These are phyloP conservation scores for Hybognathus amarus DNA, from an alignment of 2,797 vertebrate species.

Conservation along the genomic window DNA sequence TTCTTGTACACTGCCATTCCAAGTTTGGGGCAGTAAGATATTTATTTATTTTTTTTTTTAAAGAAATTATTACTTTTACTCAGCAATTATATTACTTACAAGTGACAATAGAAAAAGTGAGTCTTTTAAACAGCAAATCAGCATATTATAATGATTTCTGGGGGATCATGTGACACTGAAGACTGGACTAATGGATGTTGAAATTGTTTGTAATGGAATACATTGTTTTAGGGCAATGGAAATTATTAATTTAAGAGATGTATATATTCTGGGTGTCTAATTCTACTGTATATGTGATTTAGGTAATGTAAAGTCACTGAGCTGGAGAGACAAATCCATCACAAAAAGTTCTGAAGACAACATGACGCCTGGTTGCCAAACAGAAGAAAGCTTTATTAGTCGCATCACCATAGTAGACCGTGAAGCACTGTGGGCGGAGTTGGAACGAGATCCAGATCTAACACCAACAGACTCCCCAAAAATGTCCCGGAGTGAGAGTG, in stretches of 20 bases:
- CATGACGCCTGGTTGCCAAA: constrained; percentile 62
- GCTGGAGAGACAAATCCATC: constrained; percentile 75
- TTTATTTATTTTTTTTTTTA: too few species aligned
- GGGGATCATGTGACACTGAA: neutral
- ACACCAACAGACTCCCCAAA: constrained; percentile 49
- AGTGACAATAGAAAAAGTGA: neutral
- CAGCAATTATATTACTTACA: neutral
- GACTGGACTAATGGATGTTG: too few species aligned
- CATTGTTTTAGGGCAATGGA: neutral
- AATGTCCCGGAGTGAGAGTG: constrained; percentile 67
- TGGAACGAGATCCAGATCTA: constrained; percentile 83
- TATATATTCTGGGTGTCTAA: neutral
- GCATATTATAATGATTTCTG: neutral
- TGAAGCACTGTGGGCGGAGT: constrained; percentile 90
- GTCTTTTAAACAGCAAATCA: neutral
- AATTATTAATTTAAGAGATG: neutral
- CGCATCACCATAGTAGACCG: constrained; percentile 86
- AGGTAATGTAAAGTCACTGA: constrained; percentile 81
- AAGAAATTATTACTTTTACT: neutral
- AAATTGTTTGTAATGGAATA: neutral
- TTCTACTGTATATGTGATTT: constrained; percentile 12
- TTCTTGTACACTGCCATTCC: neutral
- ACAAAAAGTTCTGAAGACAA: constrained; percentile 70
- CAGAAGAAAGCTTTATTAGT: constrained; percentile 77
- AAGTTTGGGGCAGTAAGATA: neutral